phyloP scores from a whole-genome alignment of 2,888 invertebrate genomes.

The Ormyrus rosae region DNA sequence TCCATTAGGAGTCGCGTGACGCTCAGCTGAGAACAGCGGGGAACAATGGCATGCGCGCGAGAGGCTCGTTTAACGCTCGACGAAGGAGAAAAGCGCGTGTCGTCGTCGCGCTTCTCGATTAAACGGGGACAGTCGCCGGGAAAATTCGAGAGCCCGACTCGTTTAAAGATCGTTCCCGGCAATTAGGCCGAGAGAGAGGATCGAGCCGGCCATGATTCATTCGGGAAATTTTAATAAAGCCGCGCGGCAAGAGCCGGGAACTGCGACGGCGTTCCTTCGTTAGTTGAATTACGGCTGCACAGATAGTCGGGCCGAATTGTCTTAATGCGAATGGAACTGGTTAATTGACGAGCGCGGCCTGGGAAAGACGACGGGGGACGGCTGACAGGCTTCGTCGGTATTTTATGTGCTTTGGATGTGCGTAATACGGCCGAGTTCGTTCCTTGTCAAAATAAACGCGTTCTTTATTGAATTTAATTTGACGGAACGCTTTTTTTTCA shows the following conservation, averaged over 20 bases:
- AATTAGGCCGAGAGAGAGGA: neutral
- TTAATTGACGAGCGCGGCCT: constrained; percentile 27
- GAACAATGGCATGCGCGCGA: constrained; percentile 6
- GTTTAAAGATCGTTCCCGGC: neutral
- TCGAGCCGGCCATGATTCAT: constrained; percentile 3
- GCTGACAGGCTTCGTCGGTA: neutral
- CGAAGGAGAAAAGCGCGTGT: constrained; percentile 4
- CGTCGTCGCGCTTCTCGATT: neutral
- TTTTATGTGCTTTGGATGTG: constrained; percentile 20
- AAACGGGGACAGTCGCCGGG: no score
- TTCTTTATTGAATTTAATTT: constrained; percentile 39
- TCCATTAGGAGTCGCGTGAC: constrained; percentile 49
- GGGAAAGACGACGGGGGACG: neutral
- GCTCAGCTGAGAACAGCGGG: neutral
- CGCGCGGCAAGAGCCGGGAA: neutral
- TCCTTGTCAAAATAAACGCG: constrained; percentile 31
- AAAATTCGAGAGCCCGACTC: constrained; percentile 29
- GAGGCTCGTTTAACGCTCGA: neutral
- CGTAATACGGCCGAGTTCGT: neutral
- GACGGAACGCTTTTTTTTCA: constrained; percentile 6
- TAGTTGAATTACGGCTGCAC: constrained; percentile 14
- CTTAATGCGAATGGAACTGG: constrained; percentile 19
- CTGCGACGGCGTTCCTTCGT: constrained; percentile 1
- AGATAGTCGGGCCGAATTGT: constrained; percentile 23
- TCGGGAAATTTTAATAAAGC: constrained; percentile 22